Base-by-base conservation (phyloP, 1,140 invertebrate genomes). In the Meteorus sp. region DNA sequence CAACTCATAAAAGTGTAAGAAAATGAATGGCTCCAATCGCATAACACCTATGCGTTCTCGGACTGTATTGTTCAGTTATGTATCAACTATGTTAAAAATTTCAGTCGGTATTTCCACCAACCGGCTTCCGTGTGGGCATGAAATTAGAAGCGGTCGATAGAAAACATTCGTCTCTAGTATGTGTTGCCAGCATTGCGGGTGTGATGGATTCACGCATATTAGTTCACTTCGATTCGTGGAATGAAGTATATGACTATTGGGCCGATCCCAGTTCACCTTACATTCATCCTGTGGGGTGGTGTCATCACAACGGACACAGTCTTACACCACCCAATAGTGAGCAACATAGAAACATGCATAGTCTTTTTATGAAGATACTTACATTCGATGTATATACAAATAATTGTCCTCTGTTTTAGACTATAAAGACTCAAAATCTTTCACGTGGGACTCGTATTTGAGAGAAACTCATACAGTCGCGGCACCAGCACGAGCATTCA, bases 161-260 rank as follows among this genome's bases (percentile, higher is more conserved):
- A 29, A 94, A 94, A 72, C 94, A 97, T 77, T 88, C 89, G 6
- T 86, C 85, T 0, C 74, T 91, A 31, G 87, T 95, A 19, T 94
- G 94, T 72, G 94, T 95, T n/a, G 93, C 94, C 1, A 91, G 90
- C 20, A 86, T 97, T 8, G 85, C 86, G 39, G 92, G 93, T 70
- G 85, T 94, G 53, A 84, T 96, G 78, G 90, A 93, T 64, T 87
- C 89, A 64, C 81, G 93, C 25, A 86, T 98, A 67, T 85, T 95
- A 1, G 87, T 98, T 44, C 94, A 95, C 77, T 98, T 97, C 80
- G 95, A 97, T 82, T 92, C 91, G 64, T 97, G 94, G 94, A 90
- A 94, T 70, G 89, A 93, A 70, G 87, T 89, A 63, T 97, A 95
- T 74, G 95, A 98, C 81, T 95, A 94, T 74, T 98, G 95, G 95